Conservation (phyloP, 2,888 invertebrate genomes). For the Nephrotoma appendiculata region DNA sequence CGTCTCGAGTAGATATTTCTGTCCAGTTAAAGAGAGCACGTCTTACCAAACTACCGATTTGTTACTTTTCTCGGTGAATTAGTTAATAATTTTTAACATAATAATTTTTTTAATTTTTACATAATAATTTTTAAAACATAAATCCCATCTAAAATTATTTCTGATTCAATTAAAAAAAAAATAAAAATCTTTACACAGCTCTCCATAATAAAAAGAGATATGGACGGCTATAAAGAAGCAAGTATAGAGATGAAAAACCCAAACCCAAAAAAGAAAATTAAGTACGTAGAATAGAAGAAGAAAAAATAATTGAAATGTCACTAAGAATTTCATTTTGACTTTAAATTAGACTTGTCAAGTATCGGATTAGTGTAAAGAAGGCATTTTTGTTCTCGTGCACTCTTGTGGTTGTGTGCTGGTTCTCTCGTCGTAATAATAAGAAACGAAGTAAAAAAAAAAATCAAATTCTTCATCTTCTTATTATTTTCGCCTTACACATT, state of each 20-base stretch:
- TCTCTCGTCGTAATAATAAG: background rate
- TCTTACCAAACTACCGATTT: background rate
- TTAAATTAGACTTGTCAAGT: background rate
- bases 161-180: background rate
- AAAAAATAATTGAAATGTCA: background rate
- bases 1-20: background rate
- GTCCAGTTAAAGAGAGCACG: no score
- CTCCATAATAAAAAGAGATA: background rate
- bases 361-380: background rate
- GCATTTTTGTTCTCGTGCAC: background rate
- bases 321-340: background rate
- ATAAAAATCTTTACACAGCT: background rate
- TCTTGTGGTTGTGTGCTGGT: background rate
- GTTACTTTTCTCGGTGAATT: background rate
- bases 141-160: background rate
- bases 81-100: no score
- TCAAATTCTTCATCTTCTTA: background rate
- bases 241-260: background rate
- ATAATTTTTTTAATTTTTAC: no score
- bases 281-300: background rate
- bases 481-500: background rate
- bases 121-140: no score
- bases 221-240: background rate
- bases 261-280: background rate
- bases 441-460: background rate